Conservation (phyloP, 2,888 invertebrate genomes). For the Pandemis cinnamomeana region DNA sequence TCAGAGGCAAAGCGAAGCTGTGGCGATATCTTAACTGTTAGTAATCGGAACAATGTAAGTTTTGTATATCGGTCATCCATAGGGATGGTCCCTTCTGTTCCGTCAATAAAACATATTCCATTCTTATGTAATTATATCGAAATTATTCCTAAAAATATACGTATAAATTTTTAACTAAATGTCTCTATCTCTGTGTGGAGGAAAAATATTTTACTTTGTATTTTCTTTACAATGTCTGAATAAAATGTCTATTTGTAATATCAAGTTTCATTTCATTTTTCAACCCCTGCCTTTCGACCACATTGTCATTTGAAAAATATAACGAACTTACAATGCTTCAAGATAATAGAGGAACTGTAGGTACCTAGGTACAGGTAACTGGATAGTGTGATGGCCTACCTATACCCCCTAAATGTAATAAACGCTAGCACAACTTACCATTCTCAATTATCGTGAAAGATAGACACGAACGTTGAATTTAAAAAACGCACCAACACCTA, state of each 20-base stretch:
- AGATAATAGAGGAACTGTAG: too few relatives aligned
- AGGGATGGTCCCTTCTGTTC: slow-evolving; percentile 32
- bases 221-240: slow-evolving; percentile 82
- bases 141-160: slow-evolving; percentile 74
- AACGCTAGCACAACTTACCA: too few relatives aligned
- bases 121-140: slow-evolving; percentile 57
- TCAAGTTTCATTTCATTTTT: slow-evolving; percentile 56
- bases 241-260: slow-evolving; percentile 80
- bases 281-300: background rate
- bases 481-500: too few relatives aligned
- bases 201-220: slow-evolving; percentile 73
- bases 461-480: too few relatives aligned
- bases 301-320: too few relatives aligned
- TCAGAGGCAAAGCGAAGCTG: slow-evolving; percentile 2
- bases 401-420: too few relatives aligned
- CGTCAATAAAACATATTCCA: slow-evolving; percentile 32
- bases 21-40: background rate
- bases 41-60: slow-evolving; percentile 18
- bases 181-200: slow-evolving; percentile 74
- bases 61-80: slow-evolving; percentile 30
- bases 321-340: too few relatives aligned
- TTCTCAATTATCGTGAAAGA: too few relatives aligned
- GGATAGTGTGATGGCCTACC: too few relatives aligned
- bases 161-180: slow-evolving; percentile 78
- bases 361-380: too few relatives aligned